phyloP scores from a whole-genome alignment of 2,888 invertebrate genomes.

The Drosophila prostipennis region DNA sequence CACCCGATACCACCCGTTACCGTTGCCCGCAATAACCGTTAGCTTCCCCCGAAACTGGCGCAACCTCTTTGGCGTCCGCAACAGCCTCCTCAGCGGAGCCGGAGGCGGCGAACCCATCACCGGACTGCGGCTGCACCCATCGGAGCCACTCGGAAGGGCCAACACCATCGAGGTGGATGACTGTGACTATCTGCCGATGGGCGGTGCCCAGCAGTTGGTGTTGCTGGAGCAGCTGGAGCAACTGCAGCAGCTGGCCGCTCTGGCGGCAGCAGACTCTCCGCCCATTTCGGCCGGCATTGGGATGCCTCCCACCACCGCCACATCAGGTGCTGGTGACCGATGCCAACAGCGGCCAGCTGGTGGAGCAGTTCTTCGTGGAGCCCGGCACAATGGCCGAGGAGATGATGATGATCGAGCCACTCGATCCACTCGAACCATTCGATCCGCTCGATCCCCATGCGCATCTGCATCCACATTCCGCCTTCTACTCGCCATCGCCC shows the following conservation, averaged over 20 bases:
- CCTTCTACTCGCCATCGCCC: constrained; percentile 78
- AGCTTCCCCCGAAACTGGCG: constrained; percentile 84
- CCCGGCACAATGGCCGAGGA: constrained; percentile 71
- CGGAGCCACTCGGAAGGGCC: constrained; percentile 81
- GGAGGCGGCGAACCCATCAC: constrained; percentile 59
- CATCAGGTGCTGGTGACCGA: constrained; percentile 80
- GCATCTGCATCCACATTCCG: constrained; percentile 79
- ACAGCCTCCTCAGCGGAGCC: constrained; percentile 53
- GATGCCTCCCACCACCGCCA: constrained; percentile 62
- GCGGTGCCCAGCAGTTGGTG: constrained; percentile 74
- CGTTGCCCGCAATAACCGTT: constrained; percentile 56
- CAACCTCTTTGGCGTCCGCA: constrained; percentile 73
- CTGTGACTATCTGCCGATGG: constrained; percentile 77
- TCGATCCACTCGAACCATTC: constrained; percentile 49
- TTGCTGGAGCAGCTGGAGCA: constrained; percentile 82
- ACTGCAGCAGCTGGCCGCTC: constrained; percentile 79
- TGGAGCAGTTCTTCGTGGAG: constrained; percentile 78
- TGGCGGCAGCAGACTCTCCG: constrained; percentile 81
- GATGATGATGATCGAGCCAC: constrained; percentile 33
- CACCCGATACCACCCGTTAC: constrained; percentile 20
- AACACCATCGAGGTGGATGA: constrained; percentile 83
- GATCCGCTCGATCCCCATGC: constrained; percentile 53
- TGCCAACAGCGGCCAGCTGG: constrained; percentile 74
- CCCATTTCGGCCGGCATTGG: constrained; percentile 59
- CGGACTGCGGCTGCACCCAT: constrained; percentile 55